Percentiles rank a stretch among this genome's conserved stretches.
phyloP scores from a whole-genome alignment of 2,888 invertebrate species.

The Ophion slaviceki region DNA sequence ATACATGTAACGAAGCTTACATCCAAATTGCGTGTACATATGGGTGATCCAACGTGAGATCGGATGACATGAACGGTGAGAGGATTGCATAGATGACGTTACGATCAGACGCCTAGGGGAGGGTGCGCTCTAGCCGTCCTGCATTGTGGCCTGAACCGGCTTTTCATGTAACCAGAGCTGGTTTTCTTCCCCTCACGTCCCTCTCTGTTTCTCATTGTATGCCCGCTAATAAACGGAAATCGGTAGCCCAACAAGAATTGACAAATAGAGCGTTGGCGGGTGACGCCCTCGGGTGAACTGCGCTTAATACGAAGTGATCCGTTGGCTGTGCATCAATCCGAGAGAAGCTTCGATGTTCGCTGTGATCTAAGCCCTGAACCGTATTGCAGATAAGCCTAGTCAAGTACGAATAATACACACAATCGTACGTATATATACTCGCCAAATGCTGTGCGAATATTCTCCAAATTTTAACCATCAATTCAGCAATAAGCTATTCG shows the following conservation, averaged over 20 bases:
- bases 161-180: slow-evolving; percentile 12
- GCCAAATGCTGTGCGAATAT: background rate
- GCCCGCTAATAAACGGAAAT: background rate
- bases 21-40: slow-evolving; percentile 49
- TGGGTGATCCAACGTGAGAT: slow-evolving; percentile 10
- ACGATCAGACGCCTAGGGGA: slow-evolving; percentile 47
- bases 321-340: slow-evolving; percentile 54
- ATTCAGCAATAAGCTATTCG: no score
- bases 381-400: background rate
- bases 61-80: slow-evolving; percentile 32
- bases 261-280: background rate
- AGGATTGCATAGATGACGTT: slow-evolving; percentile 35
- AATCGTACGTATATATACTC: background rate
- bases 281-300: background rate
- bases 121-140: slow-evolving; percentile 42
- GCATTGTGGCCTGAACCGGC: slow-evolving; percentile 8
- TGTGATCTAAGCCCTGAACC: slow-evolving; percentile 14
- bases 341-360: slow-evolving; percentile 36
- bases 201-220: slow-evolving; percentile 40
- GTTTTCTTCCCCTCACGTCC: slow-evolving; percentile 32
- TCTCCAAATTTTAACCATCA: no score
- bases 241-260: background rate
- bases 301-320: slow-evolving; percentile 21
- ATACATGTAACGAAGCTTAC: slow-evolving; percentile 41
- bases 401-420: background rate